These are phyloP conservation scores for Gymnoscopelus microlampas DNA, from an alignment of 2,797 vertebrate genomes.

Conservation along the genomic window DNA sequence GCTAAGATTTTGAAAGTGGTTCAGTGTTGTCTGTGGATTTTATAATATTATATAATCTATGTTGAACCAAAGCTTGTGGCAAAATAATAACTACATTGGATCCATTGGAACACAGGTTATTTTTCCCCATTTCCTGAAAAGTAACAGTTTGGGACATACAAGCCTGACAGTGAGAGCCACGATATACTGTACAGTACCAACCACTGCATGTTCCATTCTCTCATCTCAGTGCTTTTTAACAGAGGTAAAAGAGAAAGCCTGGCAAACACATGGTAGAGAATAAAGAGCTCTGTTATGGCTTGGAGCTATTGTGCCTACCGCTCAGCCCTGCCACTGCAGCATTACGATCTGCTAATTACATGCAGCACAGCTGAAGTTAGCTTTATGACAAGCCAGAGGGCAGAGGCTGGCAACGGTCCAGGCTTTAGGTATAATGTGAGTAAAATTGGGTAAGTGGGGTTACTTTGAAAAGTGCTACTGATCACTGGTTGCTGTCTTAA, in stretches of 20 bases:
- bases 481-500: too few relatives aligned
- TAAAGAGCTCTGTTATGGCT: constrained; percentile 42
- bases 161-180: too few relatives aligned
- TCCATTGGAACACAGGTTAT: too few relatives aligned
- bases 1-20: too few relatives aligned
- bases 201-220: constrained; percentile 7
- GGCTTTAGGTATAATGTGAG: constrained; percentile 19
- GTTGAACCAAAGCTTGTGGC: too few relatives aligned
- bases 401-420: constrained; percentile 38
- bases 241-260: constrained; percentile 42
- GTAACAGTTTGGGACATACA: too few relatives aligned
- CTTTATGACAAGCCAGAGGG: constrained; percentile 49
- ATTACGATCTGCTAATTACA: constrained; percentile 64
- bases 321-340: constrained; percentile 41
- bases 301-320: constrained; percentile 39
- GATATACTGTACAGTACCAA: neutral
- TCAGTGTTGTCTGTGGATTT: too few relatives aligned
- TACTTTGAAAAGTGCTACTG: too few relatives aligned
- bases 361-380: constrained; percentile 33
- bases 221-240: constrained; percentile 23
- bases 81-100: too few relatives aligned
- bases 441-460: too few relatives aligned
- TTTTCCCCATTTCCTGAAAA: too few relatives aligned
- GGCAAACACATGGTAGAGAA: constrained; percentile 58
- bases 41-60: too few relatives aligned